Conservation (phyloP, 2,113 vertebrate genomes). For the Vidua chalybeata region DNA sequence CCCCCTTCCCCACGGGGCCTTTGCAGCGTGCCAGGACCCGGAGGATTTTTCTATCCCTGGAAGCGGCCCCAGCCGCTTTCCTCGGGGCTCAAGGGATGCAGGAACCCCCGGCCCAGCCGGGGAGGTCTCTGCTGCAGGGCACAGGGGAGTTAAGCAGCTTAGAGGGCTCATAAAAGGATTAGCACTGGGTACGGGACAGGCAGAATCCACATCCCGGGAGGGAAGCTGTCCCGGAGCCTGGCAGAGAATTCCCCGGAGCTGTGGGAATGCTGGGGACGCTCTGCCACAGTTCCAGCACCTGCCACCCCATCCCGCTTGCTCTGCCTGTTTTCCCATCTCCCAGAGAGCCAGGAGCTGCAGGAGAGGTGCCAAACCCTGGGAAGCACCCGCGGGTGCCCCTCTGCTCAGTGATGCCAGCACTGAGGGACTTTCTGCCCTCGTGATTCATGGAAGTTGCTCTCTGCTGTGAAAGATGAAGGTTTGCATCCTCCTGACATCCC, state of each 20-base stretch:
- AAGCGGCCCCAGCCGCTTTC: accelerated
- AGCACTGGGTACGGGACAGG: accelerated
- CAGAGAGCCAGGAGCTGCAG: background rate
- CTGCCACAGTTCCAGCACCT: background rate
- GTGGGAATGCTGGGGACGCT: accelerated
- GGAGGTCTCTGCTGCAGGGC: background rate
- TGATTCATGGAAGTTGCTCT: accelerated
- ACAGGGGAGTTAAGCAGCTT: background rate
- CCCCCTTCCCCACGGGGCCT: background rate
- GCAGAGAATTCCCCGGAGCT: background rate
- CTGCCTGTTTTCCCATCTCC: background rate
- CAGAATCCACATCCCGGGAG: background rate
- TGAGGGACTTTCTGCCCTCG: background rate
- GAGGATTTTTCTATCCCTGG: background rate
- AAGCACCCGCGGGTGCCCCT: background rate
- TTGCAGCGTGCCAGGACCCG: accelerated
- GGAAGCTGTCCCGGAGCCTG: background rate
- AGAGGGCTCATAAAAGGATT: conserved; percentile 9
- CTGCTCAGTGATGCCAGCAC: background rate
- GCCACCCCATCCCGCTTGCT: accelerated
- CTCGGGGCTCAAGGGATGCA: accelerated
- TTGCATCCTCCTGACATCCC: background rate
- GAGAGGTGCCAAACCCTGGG: background rate
- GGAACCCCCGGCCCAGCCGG: accelerated
- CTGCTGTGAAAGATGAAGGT: accelerated